phyloP scores from a whole-genome alignment of 2,113 vertebrate species.

The Trochalopteron elliotii region DNA sequence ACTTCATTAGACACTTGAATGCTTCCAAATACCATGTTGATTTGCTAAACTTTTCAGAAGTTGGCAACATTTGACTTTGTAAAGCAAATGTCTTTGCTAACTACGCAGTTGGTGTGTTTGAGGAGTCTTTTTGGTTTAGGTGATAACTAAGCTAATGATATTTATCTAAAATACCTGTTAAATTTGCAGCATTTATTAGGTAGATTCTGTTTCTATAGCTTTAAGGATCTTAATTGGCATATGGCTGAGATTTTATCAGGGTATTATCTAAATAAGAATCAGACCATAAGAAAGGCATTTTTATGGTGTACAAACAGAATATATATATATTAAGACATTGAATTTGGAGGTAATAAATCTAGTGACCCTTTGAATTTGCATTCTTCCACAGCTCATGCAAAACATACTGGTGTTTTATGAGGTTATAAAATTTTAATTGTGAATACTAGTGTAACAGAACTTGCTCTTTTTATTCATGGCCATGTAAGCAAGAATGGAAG shows the following conservation, averaged over 20 bases:
- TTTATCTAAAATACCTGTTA: conserved; percentile 58
- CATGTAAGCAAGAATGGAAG: background rate
- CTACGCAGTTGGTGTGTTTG: conserved; percentile 41
- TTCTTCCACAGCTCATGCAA: conserved; percentile 39
- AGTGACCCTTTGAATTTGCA: conserved; percentile 45
- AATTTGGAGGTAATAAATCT: conserved; percentile 45
- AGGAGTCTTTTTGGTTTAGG: conserved; percentile 51
- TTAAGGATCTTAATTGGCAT: conserved; percentile 55
- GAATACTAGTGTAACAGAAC: conserved; percentile 3
- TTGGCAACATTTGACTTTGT: conserved; percentile 42
- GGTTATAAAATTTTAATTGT: conserved; percentile 42
- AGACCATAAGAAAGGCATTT: conserved; percentile 3
- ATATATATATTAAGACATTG: conserved; percentile 41
- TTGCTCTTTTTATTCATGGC: conserved; percentile 8
- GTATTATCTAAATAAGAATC: conserved; percentile 51
- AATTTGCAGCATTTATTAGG: conserved; percentile 58
- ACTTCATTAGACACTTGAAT: conserved; percentile 59
- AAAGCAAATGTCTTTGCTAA: conserved; percentile 60
- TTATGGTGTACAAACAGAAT: conserved; percentile 33
- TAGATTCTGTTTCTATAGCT: conserved; percentile 56
- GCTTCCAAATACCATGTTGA: conserved; percentile 56
- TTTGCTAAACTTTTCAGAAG: conserved; percentile 59
- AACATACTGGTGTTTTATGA: conserved; percentile 31
- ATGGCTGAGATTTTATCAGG: conserved; percentile 59
- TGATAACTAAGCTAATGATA: conserved; percentile 54